Evolutionary conservation across 2,113 vertebrate species (phyloP).

Genomic region (Butorides virescens): DNA sequence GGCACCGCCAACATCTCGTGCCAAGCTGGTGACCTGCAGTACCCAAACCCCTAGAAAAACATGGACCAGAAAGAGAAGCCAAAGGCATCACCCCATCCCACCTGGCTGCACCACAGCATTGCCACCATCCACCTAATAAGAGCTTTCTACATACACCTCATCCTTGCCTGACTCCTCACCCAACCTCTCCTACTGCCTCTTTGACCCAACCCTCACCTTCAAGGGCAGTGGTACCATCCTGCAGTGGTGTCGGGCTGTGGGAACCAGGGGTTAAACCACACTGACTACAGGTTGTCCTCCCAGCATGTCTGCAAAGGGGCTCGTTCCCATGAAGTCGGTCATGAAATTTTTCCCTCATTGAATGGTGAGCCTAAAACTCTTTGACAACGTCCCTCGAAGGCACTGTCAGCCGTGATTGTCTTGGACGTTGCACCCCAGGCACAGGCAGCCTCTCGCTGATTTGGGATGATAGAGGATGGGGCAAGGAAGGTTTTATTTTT

Average conservation of each 20-base stretch:
- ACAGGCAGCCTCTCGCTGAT: neutral
- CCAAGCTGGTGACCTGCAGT: neutral
- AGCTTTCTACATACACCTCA: neutral
- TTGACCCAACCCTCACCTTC: neutral
- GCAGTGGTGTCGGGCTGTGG: neutral
- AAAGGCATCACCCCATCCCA: neutral
- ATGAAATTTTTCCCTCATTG: neutral
- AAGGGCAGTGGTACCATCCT: neutral
- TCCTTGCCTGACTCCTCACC: neutral
- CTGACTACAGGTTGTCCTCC: rapidly evolving
- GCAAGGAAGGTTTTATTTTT: neutral
- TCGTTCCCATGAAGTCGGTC: neutral
- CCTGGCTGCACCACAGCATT: neutral
- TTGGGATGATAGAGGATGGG: neutral
- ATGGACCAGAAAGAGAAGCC: neutral
- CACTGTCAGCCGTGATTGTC: constrained; percentile 22
- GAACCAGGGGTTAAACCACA: neutral
- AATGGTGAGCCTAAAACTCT: neutral
- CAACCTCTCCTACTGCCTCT: neutral
- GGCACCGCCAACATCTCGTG: rapidly evolving
- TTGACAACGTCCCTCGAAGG: neutral
- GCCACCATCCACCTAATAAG: neutral
- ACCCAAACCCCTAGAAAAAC: neutral
- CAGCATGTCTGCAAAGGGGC: neutral
- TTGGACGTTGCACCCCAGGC: neutral